Base-by-base conservation (phyloP, 2,888 invertebrate genomes). In the Sisyra terminalis region DNA sequence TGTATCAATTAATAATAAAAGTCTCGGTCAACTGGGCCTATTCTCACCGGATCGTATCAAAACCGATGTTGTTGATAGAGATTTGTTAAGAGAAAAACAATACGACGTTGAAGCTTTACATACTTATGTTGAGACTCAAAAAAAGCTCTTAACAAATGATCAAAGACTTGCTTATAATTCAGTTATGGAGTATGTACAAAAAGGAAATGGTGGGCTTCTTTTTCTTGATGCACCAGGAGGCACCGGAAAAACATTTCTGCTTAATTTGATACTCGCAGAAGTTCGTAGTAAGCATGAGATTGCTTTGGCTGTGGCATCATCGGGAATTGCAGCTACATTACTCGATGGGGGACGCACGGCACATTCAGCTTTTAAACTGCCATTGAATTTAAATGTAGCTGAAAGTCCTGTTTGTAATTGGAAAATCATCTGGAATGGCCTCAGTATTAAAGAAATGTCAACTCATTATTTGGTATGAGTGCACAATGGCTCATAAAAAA, bases 161-260 rank as follows among this genome's bases (percentile, higher is more conserved):
- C 52, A 49, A 47, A 49, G 47, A 47, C 30, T 49, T 42, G 48
- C 45, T 5, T 55, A 48, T 43, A 50, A 54, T 41, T 49, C 47
- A 30, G 38, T 53, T 11, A 55, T 55, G 48, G 10, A 51, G 48
- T 47, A 43, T 38, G 46, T 50, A n/a, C 42, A 46, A 29, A 45
- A 50, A 46, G 42, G 45, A 47, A 46, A 43, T 44, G 39, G 39
- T 11, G 39, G 39, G 18, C n/a, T 39, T 11, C 44, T 44, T 31
- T 48, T 59, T 47, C 34, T 58, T 11, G 57, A 57, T 50, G 55
- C 53, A 14, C 56, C 58, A 16, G 57, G 55, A 24, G 55, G 56
- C 8, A 49, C 46, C 3, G 46, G 47, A 1, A 46, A 46, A 34
- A 53, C 55, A 37, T 58, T 49, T 41, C 39, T 57, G 8, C 50